Evolutionary conservation across 92 coral and sea anemone genomes (phyloP), one percentile per base, ranked within the genome.

Genomic region (Umimayanthus chanpuru): DNA sequence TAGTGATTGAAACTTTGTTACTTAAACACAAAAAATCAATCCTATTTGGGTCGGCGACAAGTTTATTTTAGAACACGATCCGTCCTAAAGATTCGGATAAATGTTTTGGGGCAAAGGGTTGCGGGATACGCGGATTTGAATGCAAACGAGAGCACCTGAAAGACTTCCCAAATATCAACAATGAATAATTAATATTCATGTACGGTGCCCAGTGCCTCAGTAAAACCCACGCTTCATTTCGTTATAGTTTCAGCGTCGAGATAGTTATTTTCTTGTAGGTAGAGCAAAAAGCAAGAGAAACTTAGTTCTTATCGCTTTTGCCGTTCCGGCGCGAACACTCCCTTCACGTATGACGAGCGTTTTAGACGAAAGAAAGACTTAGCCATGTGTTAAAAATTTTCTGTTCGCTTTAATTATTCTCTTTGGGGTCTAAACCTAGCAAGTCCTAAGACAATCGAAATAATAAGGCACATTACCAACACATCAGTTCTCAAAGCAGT

Each of bases 161-260:
- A 81, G 83, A 56, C 61, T 49, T 56, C 44, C 68, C 89, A 85
- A 88, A 91, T 91, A 89, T 91, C 89, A 91, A 91, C 91, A 91
- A 91, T 91, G 84, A 91, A 91, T 91, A 88, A 91, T 91, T 88
- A 85, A 91, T 84, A 53, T 72, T 58, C 28, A 41, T 88, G 91
- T 91, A 91, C 23, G 88, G 86, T 32, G 73, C 78, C 73, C 81
- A 72, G 40, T 53, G 65, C 67, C 40, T 26, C 7, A 36, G 18
- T 18, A 20, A 29, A 26, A 32, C 43, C 76, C 18, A 28, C 30
- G 50, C 40, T 83, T 29, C 11, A 25, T 26, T 41, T 32, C 30
- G 20, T 21, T 61, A 5, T 23, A 61, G n/a, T 18, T 18, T 18
- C 68, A 61, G 9, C 68, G 21, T 21, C 68, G 26, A 61, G 5